Evolutionary conservation across 2,797 vertebrate genomes (phyloP), one percentile per base, ranked within the genome.

Genomic region (Hippocampus kuda): DNA sequence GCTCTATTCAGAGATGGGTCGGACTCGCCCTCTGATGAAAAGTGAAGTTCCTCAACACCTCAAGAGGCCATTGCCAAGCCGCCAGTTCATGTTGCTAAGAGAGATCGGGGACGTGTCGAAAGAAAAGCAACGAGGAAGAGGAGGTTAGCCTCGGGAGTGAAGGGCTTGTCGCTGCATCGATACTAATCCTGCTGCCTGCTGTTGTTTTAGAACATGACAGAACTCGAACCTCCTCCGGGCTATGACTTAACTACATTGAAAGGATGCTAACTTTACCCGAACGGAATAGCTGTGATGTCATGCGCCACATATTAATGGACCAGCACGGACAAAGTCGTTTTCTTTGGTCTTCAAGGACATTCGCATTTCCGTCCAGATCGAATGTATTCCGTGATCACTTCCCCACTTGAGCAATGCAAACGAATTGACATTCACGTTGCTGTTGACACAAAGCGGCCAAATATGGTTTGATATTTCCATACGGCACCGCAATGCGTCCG

Each of bases 11-110:
- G 53, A 70, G 65, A 73, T 22, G 9, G 20, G 70, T 80, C 68
- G 68, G 68, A 69, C 77, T 77, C 77, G 65, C 59, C 65, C 42
- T 77, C 71, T 70, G 46, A 77, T 78, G 70, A 86, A 84, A 38
- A 79, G 77, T 68, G 61, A 83, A 77, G 79, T 77, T 81, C 73
- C 61, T 65, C 81, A 73, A 78, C 81, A 73, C 82, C 73, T 83
- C 74, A 18, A 75, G 75, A 82, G 77, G 26, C 57, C 65, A 67
- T 70, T 65, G 79, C 77, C 71, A 71, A 71, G 77, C 79, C 76
- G 76, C 69, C 68, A 67, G 72, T 63, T 65, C 69, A 67, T 27
- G 74, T 76, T 68, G 74, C 74, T 70, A 68, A 72, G 72, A 72
- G 72, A 73, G 70, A 78, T 34, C 46, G 66, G 61, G 67, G 59